Percentiles rank a stretch among this genome's conserved stretches.
Conservation (phyloP, 2,113 vertebrate genomes). For the Myotis brandtii region DNA sequence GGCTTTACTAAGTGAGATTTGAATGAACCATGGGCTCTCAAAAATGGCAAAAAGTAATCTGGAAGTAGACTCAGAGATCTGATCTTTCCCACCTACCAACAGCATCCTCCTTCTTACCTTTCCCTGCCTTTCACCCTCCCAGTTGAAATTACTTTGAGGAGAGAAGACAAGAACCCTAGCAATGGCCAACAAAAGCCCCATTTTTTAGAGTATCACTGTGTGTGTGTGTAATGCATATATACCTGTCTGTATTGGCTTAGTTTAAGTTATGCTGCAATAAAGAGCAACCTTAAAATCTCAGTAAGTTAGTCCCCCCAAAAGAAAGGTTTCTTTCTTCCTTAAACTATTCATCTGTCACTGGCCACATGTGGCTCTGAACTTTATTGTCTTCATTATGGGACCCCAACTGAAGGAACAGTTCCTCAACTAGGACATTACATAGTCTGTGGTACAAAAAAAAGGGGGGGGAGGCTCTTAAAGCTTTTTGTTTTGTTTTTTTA, state of each 20-base stretch:
- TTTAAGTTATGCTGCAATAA: neutral
- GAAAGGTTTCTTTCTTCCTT: neutral
- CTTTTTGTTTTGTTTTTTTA: neutral
- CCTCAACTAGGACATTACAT: neutral
- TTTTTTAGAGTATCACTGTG: neutral
- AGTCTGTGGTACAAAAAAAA: neutral
- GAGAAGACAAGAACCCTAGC: neutral
- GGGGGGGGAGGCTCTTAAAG: neutral
- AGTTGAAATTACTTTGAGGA: neutral
- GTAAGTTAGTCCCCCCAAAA: neutral
- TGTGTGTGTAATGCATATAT: neutral
- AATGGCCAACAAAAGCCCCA: neutral
- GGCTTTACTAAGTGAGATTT: neutral
- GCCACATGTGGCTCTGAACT: neutral
- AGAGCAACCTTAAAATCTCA: constrained; percentile 11
- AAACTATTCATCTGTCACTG: neutral
- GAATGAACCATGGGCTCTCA: neutral
- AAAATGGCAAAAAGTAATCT: neutral
- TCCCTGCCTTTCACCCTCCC: neutral
- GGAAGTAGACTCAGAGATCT: neutral
- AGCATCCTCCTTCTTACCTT: neutral
- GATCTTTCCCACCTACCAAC: neutral
- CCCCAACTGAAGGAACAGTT: neutral
- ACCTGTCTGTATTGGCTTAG: neutral
- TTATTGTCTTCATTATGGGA: neutral